Base-by-base conservation (phyloP, 2,113 vertebrate genomes). In the Mixornis gularis region DNA sequence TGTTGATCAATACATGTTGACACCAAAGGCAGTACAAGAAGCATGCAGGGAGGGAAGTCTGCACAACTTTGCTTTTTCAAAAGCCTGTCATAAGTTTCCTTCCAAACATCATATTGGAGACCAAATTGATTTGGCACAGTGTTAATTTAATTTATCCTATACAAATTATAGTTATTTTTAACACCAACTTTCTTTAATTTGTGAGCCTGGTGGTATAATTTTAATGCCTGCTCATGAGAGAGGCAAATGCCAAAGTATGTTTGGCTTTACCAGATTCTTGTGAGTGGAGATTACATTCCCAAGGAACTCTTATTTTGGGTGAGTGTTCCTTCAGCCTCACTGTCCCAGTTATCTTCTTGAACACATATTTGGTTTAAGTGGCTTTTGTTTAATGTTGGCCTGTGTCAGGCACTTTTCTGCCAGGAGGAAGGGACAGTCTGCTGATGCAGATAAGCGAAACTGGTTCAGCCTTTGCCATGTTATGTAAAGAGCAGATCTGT, bases 361-460 rank as follows among this genome's bases (percentile, higher is more conserved):
- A 46, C 14, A n/a, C 30, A 12, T 56, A 79, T 17, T 76, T 9
- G 1, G 14, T 76, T 87, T 85, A 76, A 82, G 22, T 79, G 70
- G 59, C 22, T 68, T 64, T 72, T 87, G 7, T 64, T 84, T 51
- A 49, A 82, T 2, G 1, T 16, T 52, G 63, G 5, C 20, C 63
- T 79, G 7, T 0, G 0, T 85, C 76, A 80, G 48, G 16, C 69
- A 70, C 22, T 59, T 71, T 52, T 86, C 84, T 52, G 21, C 41
- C 60, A 81, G 62, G 53, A 78, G 52, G 36, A 90, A 80, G 16
- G n/a, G 56, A 71, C 74, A 89, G 53, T 60, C 85, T 95, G 79
- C 81, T 82, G 81, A 89, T 85, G 65, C 15, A 77, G 87, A 92
- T 91, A 91, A 95, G 79, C 20, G 85, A 80, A 84, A 79, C 29